Base-by-base conservation (phyloP, 2,888 invertebrate genomes). In the Chalcosyrphus nemorum region DNA sequence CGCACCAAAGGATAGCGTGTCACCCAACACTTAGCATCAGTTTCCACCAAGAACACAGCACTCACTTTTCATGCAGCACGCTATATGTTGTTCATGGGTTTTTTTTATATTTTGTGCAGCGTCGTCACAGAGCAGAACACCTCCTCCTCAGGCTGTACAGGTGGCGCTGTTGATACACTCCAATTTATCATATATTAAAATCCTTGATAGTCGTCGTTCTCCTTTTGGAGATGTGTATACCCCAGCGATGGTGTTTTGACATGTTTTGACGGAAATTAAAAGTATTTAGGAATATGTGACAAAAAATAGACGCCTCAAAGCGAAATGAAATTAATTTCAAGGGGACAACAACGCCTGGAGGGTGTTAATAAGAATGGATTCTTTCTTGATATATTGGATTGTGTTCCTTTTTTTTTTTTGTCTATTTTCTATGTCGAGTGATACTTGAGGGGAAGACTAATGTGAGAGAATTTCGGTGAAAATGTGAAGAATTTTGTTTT, bases 21-120 rank as follows among this genome's bases (percentile, higher is more conserved):
- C 86, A 82, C 66, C 85, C 76, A 71, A 66, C 86, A 86, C 85
- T 86, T 86, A 86, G 85, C 81, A 85, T 86, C 86, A 82, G 81
- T 82, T 86, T 86, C 54, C 80, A 78, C 43, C 61, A 32, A 75
- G 43, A 63, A 66, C 66, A 38, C 24, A 35, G 47, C 61, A 66
- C 2, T 4, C 24, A 24, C 24, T 24, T 24, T 81, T 82, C 81
- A 85, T 81, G 81, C 65, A 57, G 63, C 85, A 81, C 85, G 86
- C 81, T 71, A 81, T 81, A n/a, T n/a, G n/a, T n/a, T n/a, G 24
- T 43, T 29, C 19, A 2, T 13, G 41, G n/a, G n/a, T n/a, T n/a
- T n/a, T n/a, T 43, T 66, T 47, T 38, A 24, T 15, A 13, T n/a
- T 52, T 11, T 70, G 21, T 61, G 56, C 17, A 52, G 17, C 21